Base-by-base conservation (phyloP, 2,888 invertebrate genomes). In the Cylloceria caligata region DNA sequence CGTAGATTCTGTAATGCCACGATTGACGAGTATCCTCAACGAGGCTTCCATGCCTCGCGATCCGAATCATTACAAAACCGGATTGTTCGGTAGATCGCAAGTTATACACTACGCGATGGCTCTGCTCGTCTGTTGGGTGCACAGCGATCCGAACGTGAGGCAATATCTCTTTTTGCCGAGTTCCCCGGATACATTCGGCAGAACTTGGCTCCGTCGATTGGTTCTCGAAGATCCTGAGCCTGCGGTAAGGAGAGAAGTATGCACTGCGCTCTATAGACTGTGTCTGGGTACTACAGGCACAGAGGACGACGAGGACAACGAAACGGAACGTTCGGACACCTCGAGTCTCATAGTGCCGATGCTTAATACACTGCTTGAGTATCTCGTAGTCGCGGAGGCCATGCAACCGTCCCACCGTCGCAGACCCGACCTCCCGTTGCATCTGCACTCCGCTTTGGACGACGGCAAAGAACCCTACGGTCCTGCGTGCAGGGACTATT, bases 401-500 rank as follows among this genome's bases (percentile, higher is more conserved):
- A 97, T 98, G 96, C 95, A 96, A 42, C 95, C 96, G 6, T 90
- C 89, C 0, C 84, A 85, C 11, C 87, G 89, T 19, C 86, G 89
- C 4, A 89, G 91, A 67, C 88, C 89, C 0, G 92, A 92, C 45
- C 74, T 91, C 13, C 89, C 91, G 0, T 79, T 91, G 93, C 94
- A 93, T 65, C 93, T 94, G 9, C 95, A 95, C 75, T 94, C 95
- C 60, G 94, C 94, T 36, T 91, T 95, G 0, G 96, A 96, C 89
- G 96, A 97, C 91, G 97, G 97, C n/a, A 98, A 98, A 90, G 98
- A 98, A 90, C 97, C 98, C 0, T 98, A 98, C 90, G 98, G 98
- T 0, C 98, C 98, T 0, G 98, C 98, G 0, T 98, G 98, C 90
- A 94, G 98, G 6, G 98, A 99, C 91, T 99, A 98, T 93, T 98